phyloP scores from a whole-genome alignment of 2,888 invertebrate genomes.

The Shargacucullia verbasci region DNA sequence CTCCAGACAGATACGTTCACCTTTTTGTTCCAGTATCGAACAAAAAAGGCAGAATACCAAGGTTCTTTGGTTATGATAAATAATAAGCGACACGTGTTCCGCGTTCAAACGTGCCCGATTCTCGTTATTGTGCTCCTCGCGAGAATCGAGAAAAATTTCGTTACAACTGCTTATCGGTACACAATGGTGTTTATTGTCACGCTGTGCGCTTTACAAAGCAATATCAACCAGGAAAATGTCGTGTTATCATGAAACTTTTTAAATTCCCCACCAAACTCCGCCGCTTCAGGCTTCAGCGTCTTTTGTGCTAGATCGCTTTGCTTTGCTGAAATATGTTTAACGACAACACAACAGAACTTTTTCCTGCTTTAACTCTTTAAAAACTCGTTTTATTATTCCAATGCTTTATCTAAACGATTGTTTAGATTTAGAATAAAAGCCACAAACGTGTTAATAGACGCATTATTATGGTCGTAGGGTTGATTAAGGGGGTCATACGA shows the following conservation, averaged over 20 bases:
- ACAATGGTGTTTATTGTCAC: constrained; percentile 64
- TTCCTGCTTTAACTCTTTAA: constrained; percentile 49
- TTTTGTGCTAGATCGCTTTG: constrained; percentile 51
- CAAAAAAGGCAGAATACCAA: constrained; percentile 22
- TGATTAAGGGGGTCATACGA: constrained; percentile 53
- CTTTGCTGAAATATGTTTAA: constrained; percentile 55
- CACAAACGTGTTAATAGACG: constrained; percentile 32
- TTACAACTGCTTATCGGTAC: constrained; percentile 57
- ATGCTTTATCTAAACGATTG: constrained; percentile 31
- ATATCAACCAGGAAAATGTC: constrained; percentile 59
- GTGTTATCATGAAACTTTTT: constrained; percentile 60
- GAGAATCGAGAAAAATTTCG: constrained; percentile 56
- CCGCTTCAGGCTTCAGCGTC: constrained; percentile 42
- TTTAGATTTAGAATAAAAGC: constrained; percentile 27
- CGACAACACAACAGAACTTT: constrained; percentile 52
- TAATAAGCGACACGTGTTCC: constrained; percentile 64
- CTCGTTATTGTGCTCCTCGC: constrained; percentile 49
- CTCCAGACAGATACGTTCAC: background rate
- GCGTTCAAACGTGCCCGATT: constrained; percentile 55
- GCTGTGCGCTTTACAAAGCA: constrained; percentile 52
- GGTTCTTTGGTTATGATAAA: constrained; percentile 57
- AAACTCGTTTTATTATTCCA: constrained; percentile 32
- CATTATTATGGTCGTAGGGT: constrained; percentile 38
- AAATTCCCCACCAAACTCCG: constrained; percentile 53
- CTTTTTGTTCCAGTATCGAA: background rate